phyloP scores from a whole-genome alignment of 2,113 vertebrate species.

The Zingel zingel region DNA sequence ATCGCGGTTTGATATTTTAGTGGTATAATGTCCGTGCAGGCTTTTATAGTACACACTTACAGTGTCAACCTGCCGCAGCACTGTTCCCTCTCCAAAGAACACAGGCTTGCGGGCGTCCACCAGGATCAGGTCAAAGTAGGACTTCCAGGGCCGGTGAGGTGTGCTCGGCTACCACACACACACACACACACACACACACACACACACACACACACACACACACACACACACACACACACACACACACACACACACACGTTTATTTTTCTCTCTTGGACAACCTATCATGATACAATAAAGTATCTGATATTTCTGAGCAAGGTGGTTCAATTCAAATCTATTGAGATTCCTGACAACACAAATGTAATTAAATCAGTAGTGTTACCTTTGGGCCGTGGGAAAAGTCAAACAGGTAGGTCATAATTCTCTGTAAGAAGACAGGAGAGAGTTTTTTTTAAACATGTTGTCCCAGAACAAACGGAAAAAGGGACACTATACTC shows the following conservation, averaged over 20 bases:
- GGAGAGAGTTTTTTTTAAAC: not conserved
- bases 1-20: not conserved
- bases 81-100: conserved; percentile 95
- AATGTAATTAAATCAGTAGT: not conserved
- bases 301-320: too few species aligned
- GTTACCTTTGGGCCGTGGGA: conserved; percentile 93
- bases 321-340: not conserved
- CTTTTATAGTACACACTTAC: conserved; percentile 81
- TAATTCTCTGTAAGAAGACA: conserved; percentile 91
- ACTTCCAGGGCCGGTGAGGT: conserved; percentile 91
- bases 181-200: not conserved
- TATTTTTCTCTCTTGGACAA: too few species aligned
- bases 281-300: too few species aligned
- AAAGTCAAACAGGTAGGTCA: conserved; percentile 97
- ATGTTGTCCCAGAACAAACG: not conserved
- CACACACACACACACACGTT: not conserved
- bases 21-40: not conserved
- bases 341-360: not conserved
- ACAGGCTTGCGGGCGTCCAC: conserved; percentile 95
- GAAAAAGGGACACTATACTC: not conserved
- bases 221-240: not conserved
- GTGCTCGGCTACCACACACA: conserved; percentile 75
- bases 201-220: not conserved
- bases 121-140: conserved; percentile 95
- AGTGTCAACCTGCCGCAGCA: conserved; percentile 94